phyloP scores from a whole-genome alignment of 2,888 invertebrate genomes.

The Ganaspis brasiliensis region DNA sequence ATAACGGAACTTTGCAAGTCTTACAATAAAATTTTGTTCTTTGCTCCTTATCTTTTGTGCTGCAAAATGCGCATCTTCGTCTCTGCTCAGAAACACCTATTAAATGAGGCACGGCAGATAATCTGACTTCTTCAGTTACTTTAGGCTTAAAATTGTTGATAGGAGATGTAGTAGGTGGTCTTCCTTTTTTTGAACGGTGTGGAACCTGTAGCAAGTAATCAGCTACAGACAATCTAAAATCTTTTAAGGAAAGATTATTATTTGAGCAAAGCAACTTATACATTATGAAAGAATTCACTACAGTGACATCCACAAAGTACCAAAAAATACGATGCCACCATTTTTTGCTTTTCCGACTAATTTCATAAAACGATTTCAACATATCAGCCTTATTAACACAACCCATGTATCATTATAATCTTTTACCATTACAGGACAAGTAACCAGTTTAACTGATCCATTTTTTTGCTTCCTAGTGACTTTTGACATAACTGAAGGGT shows the following conservation, averaged over 20 bases:
- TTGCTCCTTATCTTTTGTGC: neutral
- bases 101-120: too few relatives aligned
- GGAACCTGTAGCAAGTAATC: neutral
- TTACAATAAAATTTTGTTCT: neutral
- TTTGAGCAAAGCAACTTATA: slow-evolving; percentile 46
- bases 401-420: slow-evolving; percentile 46
- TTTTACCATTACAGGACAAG: slow-evolving; percentile 50
- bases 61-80: neutral
- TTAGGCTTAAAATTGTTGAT: neutral
- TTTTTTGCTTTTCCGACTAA: slow-evolving; percentile 49
- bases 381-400: slow-evolving; percentile 61
- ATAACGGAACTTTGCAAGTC: neutral
- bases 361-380: slow-evolving; percentile 45
- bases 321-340: slow-evolving; percentile 72
- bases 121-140: too few relatives aligned
- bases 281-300: slow-evolving; percentile 61
- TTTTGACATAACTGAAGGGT: slow-evolving; percentile 55
- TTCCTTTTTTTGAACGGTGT: neutral
- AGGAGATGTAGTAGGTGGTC: neutral
- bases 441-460: slow-evolving; percentile 59
- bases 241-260: neutral
- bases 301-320: slow-evolving; percentile 66
- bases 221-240: slow-evolving; percentile 45
- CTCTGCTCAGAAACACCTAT: too few relatives aligned
- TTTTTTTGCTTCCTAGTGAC: slow-evolving; percentile 61